Base-by-base conservation (phyloP, 2,113 vertebrate species). In the Varanus komodoensis region DNA sequence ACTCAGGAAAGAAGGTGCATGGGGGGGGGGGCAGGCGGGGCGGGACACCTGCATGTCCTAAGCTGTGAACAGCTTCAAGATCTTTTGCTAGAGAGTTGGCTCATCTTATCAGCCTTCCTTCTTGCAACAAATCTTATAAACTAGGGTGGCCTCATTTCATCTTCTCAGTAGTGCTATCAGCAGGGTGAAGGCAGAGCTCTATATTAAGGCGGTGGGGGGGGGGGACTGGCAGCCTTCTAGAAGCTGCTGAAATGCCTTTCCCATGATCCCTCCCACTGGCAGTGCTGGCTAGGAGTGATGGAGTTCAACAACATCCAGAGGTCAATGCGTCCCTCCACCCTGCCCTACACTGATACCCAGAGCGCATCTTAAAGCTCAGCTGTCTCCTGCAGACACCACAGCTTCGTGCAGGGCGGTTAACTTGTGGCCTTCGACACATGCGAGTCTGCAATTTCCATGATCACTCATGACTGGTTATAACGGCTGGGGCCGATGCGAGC, bases 91-190 rank as follows among this genome's bases (percentile, higher is more conserved):
- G 81, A 89, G 69, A 83, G 88, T 89, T 29, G 0, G 88, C 88
- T 94, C 93, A 95, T 92, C 94, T 87, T 86, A 89, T 50, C 87
- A 81, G 83, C 91, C 89, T 95, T 92, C 93, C 91, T 90, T 92
- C 93, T 92, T 91, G 93, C 94, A 93, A 92, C 80, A 92, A 73
- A 71, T 86, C 77, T 68, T 81, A 54, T 88, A 90, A 95, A 90
- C 91, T 91, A 92, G 91, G 38, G 90, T 94, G 88, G 91, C 89
- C 95, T 89, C 81, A 32, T 80, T 32, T 85, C 38, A 38, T 81
- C 7, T 54, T 90, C 32, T 73, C 17, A 6, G 3, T 1, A 1
- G 3, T 90, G 82, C 44, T 11, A 61, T 80, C 80, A 86, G 44
- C 0, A 23, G 90, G 90, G 86, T 75, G 91, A 92, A 44, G 87